Conservation (phyloP, 2,113 vertebrate species). For the Chionodraco myersi region DNA sequence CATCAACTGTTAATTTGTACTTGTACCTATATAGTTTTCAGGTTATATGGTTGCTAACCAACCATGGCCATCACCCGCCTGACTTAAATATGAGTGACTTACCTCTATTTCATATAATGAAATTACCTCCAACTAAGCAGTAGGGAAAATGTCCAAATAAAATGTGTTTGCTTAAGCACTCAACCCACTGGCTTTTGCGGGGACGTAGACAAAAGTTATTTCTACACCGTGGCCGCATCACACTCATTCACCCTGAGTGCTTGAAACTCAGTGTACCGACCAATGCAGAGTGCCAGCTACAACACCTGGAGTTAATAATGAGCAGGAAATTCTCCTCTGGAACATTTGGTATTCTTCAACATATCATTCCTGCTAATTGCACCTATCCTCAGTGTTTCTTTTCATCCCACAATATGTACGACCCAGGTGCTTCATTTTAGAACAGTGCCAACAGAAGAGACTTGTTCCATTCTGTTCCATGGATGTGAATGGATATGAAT, state of each 20-base stretch:
- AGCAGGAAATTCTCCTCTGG: conserved; percentile 70
- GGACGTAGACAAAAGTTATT: conserved; percentile 37
- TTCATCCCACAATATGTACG: conserved; percentile 11
- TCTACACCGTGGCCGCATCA: conserved; percentile 35
- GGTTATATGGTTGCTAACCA: conserved; percentile 47
- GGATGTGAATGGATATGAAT: not conserved
- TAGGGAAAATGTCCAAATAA: conserved; percentile 40
- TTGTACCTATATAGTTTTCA: conserved; percentile 42
- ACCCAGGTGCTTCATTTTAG: not conserved
- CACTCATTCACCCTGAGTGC: conserved; percentile 51
- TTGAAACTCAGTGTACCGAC: conserved; percentile 42
- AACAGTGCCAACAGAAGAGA: too few species aligned
- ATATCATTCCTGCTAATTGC: conserved; percentile 57
- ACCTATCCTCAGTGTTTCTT: conserved; percentile 42
- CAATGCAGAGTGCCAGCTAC: conserved; percentile 50
- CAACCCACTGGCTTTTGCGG: not conserved
- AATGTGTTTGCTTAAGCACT: conserved; percentile 29
- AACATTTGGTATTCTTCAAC: conserved; percentile 63
- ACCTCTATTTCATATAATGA: conserved; percentile 39
- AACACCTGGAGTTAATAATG: conserved; percentile 74
- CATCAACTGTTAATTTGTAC: conserved; percentile 24
- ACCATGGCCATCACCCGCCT: conserved; percentile 51
- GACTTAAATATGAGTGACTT: conserved; percentile 17
- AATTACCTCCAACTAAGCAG: conserved; percentile 46
- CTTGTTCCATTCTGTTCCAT: not conserved